Conservation (phyloP, 2,113 vertebrate species). For the Sardina pilchardus region DNA sequence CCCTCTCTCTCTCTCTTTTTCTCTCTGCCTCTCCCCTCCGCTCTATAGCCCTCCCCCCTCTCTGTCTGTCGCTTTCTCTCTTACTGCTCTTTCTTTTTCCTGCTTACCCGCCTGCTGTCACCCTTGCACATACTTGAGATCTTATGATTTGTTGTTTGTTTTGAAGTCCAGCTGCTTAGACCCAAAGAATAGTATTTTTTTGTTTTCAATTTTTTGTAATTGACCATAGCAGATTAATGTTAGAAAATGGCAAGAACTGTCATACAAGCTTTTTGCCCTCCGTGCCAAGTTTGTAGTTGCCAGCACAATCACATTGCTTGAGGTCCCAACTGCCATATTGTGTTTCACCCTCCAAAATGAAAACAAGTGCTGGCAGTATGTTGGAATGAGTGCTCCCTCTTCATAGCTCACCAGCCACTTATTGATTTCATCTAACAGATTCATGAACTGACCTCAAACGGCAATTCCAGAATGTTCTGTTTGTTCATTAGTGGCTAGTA, state of each 20-base stretch:
- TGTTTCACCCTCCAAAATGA: not conserved
- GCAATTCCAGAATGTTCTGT: not conserved
- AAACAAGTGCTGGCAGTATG: not conserved
- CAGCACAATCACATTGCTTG: slow-evolving; percentile 29
- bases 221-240: slow-evolving; percentile 24
- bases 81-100: not conserved
- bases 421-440: not conserved
- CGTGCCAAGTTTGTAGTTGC: slow-evolving; percentile 23
- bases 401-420: not conserved
- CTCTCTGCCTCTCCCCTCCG: too few relatives aligned
- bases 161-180: not conserved
- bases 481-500: not conserved
- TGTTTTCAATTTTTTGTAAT: slow-evolving; percentile 11
- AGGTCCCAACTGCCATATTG: not conserved
- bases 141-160: not conserved
- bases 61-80: not conserved
- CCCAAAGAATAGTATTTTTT: not conserved
- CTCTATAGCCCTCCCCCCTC: too few relatives aligned
- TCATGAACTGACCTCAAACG: not conserved
- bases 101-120: not conserved
- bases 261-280: not conserved
- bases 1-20: not conserved
- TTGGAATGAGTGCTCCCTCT: not conserved
- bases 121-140: not conserved
- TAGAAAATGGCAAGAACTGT: slow-evolving; percentile 6